Evolutionary conservation across 2,888 invertebrate species (phyloP).

Genomic region (Taphrorychus bicolor): DNA sequence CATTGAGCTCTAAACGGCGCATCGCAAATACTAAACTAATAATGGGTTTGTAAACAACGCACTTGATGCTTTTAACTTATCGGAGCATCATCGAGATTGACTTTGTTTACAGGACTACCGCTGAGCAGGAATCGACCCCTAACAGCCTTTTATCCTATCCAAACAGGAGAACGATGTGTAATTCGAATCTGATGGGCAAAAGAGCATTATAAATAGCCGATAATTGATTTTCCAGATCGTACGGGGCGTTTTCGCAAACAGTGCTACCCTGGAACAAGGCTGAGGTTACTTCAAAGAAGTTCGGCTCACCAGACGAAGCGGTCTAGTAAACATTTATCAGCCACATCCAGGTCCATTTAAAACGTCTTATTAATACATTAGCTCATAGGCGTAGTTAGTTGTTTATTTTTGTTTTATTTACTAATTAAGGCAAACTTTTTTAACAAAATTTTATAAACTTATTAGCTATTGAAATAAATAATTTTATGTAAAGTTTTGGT

Average conservation of each 20-base stretch:
- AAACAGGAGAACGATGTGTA: slow-evolving; percentile 51
- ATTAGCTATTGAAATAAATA: too few species aligned
- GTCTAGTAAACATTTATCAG: slow-evolving; percentile 37
- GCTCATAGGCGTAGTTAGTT: slow-evolving; percentile 24
- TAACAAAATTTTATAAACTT: too few species aligned
- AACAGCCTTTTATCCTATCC: slow-evolving; percentile 54
- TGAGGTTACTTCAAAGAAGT: slow-evolving; percentile 2
- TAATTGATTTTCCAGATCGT: slow-evolving; percentile 13
- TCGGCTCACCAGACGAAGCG: slow-evolving; percentile 37
- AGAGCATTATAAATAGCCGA: slow-evolving; percentile 38
- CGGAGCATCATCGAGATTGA: slow-evolving; percentile 36
- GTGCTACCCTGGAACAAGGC: not conserved
- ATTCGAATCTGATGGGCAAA: slow-evolving; percentile 43
- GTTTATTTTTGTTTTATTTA: not conserved
- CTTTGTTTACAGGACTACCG: slow-evolving; percentile 42
- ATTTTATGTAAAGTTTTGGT: too few species aligned
- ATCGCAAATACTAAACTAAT: not conserved
- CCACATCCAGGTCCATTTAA: slow-evolving; percentile 41
- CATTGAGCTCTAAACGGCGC: not conserved
- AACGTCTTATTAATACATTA: slow-evolving; percentile 41
- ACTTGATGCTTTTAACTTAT: slow-evolving; percentile 33
- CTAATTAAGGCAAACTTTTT: too few species aligned
- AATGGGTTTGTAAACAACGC: slow-evolving; percentile 11
- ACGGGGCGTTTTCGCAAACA: slow-evolving; percentile 6
- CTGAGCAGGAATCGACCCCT: slow-evolving; percentile 50